These are phyloP conservation scores for Drosophila paulistorum DNA, from an alignment of 1,140 invertebrate species.

Conservation along the genomic window DNA sequence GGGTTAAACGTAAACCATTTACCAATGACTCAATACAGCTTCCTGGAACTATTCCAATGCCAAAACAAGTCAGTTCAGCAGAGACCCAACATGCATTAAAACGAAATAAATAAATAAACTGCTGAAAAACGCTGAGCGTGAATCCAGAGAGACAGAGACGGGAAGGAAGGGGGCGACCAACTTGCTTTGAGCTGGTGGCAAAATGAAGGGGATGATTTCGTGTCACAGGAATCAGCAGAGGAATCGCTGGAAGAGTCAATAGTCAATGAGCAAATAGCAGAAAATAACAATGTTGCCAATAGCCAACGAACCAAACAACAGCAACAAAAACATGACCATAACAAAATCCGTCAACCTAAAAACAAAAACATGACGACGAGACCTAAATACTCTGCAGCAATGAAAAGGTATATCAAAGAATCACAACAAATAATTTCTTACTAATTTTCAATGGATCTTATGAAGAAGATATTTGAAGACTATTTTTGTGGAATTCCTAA, in stretches of 20 bases:
- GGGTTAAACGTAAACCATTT: constrained; percentile 80
- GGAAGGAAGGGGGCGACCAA: neutral
- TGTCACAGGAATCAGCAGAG: neutral
- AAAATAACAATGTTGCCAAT: constrained; percentile 80
- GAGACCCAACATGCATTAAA: constrained; percentile 68
- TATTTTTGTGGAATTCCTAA: too few relatives aligned
- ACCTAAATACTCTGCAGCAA: neutral
- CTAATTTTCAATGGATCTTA: too few relatives aligned
- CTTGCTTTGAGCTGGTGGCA: neutral
- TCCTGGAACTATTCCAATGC: constrained; percentile 52
- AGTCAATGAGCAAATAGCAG: constrained; percentile 77
- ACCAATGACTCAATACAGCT: constrained; percentile 78
- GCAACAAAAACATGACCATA: constrained; percentile 51
- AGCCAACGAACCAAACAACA: constrained; percentile 75
- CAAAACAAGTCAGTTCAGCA: constrained; percentile 22
- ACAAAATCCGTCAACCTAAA: constrained; percentile 24
- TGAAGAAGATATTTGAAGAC: too few relatives aligned
- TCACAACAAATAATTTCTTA: too few relatives aligned
- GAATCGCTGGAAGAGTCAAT: constrained; percentile 50
- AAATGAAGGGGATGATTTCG: constrained; percentile 21
- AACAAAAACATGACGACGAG: constrained; percentile 40
- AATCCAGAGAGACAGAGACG: constrained; percentile 26
- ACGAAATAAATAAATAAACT: constrained; percentile 78
- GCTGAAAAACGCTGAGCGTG: constrained; percentile 49
- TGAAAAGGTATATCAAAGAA: too few relatives aligned